These are phyloP conservation scores for Perccottus glenii DNA, from an alignment of 2,113 vertebrate genomes.

Conservation along the genomic window DNA sequence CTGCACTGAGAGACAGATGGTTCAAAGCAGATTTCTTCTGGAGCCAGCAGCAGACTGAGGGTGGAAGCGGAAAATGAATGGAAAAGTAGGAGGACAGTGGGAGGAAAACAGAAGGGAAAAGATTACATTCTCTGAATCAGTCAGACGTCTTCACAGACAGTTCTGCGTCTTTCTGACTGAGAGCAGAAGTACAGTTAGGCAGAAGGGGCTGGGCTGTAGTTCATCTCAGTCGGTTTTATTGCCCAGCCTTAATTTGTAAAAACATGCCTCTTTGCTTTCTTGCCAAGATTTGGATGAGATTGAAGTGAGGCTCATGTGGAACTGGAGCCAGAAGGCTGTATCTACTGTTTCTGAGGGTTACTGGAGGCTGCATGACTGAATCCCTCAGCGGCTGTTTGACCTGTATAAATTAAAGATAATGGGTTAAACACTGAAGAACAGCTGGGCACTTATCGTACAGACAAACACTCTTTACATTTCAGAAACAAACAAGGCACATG, in stretches of 20 bases:
- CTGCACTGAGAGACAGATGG: conserved; percentile 68
- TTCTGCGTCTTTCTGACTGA: neutral
- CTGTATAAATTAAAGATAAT: neutral
- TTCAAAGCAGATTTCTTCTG: conserved; percentile 60
- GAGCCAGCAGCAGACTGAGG: conserved; percentile 45
- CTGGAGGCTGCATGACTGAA: too few species aligned
- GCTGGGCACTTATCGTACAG: too few species aligned
- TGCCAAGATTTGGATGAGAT: conserved; percentile 6
- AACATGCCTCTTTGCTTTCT: conserved; percentile 10
- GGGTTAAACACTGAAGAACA: too few species aligned
- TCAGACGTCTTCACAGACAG: conserved; percentile 48
- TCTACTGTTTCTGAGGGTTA: neutral
- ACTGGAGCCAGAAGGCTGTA: neutral
- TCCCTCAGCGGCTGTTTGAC: neutral
- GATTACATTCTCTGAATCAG: conserved; percentile 50
- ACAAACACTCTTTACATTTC: too few species aligned
- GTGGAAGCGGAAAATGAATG: conserved; percentile 42
- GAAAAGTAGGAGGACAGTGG: conserved; percentile 37
- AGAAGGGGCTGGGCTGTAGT: neutral
- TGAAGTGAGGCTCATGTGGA: conserved; percentile 8
- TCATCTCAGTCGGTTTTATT: conserved; percentile 1
- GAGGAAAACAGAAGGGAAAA: conserved; percentile 43
- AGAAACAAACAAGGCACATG: too few species aligned
- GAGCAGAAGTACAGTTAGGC: neutral
- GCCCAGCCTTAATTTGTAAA: conserved; percentile 4